Percentiles rank a stretch among this genome's conserved stretches.
Evolutionary conservation across 2,113 vertebrate species (phyloP).

Genomic region (Phyllopteryx taeniolatus): DNA sequence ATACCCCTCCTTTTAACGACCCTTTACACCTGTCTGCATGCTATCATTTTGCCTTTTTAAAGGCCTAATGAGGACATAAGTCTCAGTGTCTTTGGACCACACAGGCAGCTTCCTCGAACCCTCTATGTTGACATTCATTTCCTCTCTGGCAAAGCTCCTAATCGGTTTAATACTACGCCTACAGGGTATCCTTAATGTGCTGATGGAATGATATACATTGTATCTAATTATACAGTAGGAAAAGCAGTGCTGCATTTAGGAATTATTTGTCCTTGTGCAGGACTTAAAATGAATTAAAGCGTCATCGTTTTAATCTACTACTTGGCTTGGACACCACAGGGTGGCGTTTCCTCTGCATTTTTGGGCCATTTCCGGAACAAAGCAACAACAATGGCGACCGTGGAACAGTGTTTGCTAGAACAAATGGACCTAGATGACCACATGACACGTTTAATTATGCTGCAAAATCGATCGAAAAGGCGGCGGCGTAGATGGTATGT

Average conservation of each 20-base stretch:
- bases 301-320: neutral
- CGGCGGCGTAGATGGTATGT: too few relatives aligned
- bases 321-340: too few relatives aligned
- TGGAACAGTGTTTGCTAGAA: too few relatives aligned
- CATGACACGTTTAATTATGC: too few relatives aligned
- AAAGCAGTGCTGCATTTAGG: constrained; percentile 4
- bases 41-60: constrained; percentile 30
- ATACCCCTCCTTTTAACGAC: constrained; percentile 40
- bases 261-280: neutral
- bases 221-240: constrained; percentile 37
- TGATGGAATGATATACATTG: constrained; percentile 32
- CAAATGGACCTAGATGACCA: too few relatives aligned
- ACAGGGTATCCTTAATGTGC: constrained; percentile 32
- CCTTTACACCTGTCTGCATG: constrained; percentile 39
- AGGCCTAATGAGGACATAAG: constrained; percentile 34
- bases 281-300: neutral
- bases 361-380: too few relatives aligned
- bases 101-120: constrained; percentile 53
- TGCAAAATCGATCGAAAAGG: too few relatives aligned
- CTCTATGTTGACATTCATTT: constrained; percentile 28
- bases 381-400: too few relatives aligned
- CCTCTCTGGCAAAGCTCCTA: constrained; percentile 34
- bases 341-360: too few relatives aligned
- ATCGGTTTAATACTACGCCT: constrained; percentile 46
- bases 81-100: constrained; percentile 45